phyloP scores from a whole-genome alignment of 2,113 vertebrate species.

The Struthio camelus region DNA sequence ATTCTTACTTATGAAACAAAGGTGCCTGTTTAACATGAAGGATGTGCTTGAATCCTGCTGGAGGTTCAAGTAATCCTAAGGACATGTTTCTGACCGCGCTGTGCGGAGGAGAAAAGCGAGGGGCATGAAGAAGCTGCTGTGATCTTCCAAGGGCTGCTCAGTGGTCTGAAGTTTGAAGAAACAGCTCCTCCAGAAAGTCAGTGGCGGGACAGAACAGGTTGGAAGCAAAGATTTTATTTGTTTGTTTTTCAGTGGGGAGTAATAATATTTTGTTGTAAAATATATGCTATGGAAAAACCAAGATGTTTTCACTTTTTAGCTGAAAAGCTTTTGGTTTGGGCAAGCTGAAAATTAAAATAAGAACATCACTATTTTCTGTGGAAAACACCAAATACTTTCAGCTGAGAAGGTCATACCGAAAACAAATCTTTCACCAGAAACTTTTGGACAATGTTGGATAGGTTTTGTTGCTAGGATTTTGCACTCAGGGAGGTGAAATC shows the following conservation, averaged over 20 bases:
- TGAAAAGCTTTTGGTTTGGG: background rate
- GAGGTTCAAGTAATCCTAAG: background rate
- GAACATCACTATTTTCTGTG: background rate
- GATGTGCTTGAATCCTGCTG: background rate
- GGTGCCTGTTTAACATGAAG: background rate
- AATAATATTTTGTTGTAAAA: background rate
- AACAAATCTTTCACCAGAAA: background rate
- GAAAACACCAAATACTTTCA: background rate
- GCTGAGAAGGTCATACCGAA: background rate
- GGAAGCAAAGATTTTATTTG: background rate
- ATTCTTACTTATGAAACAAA: background rate
- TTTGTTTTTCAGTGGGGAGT: background rate
- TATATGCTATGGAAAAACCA: background rate
- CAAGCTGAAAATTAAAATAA: background rate
- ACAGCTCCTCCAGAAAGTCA: background rate
- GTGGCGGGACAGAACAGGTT: background rate
- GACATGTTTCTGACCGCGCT: background rate
- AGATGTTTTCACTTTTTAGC: background rate
- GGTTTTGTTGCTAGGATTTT: slow-evolving; percentile 22
- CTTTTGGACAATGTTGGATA: background rate
- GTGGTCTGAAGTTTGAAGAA: background rate
- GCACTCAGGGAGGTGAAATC: background rate
- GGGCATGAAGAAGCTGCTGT: background rate
- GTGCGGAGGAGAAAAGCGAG: background rate
- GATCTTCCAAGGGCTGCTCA: background rate